Evolutionary conservation across 2,797 vertebrate species (phyloP), one percentile per base, ranked within the genome.

Genomic region (Lemur catta): DNA sequence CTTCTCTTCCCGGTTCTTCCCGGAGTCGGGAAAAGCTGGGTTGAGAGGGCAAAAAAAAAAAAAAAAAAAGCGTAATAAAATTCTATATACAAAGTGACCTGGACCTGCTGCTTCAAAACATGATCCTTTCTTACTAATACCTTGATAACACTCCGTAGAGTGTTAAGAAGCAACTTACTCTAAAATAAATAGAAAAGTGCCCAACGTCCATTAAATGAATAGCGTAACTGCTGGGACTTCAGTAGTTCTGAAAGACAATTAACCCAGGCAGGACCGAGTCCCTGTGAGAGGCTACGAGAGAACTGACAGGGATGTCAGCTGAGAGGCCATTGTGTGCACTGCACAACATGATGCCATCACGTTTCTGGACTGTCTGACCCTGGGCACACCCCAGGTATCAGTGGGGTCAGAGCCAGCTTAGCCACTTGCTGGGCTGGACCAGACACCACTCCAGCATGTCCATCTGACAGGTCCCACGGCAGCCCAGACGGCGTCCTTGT

Each of bases 401-500:
- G 99, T 99, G 0, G 99, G 99, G 98, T 99, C 99, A 26, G 98
- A 98, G 98, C 99, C 48, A 99, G 98, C 97, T 99, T 99, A 78
- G 99, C 99, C 59, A 99, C 99, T 97, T 99, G 99, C 97, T 99
- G 99, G 79, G 99, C 99, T 38, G 99, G 98, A 86, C 99, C 99
- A 0, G 99, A 99, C 95, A 99, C 99, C 57, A 99, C 98, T 0
- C 99, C 99, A 0, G 99, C 99, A 22, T 99, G 99, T 91, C 99
- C 99, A 81, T 99, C 99, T 0, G 99, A 99, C 61, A 99, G 98
- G 99, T 99, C 28, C 99, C 99, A 3, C 99, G 99, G 92, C 99
- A 99, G 93, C 99, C 99, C 98, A 99, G 96, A 98, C 99, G 99
- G 89, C 99, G 99, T 79, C 99, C 99, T 97, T 99, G 99, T n/a